phyloP scores from a whole-genome alignment of 1,140 invertebrate genomes.

The Dreissena rostriformis region DNA sequence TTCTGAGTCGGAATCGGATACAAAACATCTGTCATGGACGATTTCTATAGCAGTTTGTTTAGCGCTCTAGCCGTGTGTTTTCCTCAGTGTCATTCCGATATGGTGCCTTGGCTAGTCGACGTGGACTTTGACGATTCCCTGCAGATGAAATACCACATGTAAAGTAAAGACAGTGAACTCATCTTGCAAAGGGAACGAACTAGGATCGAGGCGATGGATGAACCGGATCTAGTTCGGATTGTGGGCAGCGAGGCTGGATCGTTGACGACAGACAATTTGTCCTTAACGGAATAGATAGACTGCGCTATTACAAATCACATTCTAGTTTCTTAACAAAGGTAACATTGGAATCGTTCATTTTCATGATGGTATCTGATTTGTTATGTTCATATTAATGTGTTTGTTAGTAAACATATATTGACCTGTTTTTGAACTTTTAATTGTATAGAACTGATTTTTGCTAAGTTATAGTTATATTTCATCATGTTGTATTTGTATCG shows the following conservation, averaged over 20 bases:
- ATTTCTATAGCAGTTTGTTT: conserved; percentile 27
- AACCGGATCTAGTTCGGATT: conserved; percentile 27
- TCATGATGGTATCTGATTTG: no score
- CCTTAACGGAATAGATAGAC: no score
- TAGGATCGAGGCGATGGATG: conserved; percentile 10
- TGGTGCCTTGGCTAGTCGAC: conserved; percentile 35
- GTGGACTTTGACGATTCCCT: conserved; percentile 42
- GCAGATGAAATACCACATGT: conserved; percentile 28
- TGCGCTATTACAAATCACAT: no score
- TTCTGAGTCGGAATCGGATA: conserved; percentile 44
- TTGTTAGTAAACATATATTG: no score
- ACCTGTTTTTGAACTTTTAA: no score
- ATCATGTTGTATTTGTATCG: no score
- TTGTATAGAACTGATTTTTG: no score
- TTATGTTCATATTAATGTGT: no score
- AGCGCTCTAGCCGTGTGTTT: conserved; percentile 25
- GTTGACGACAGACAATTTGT: neutral
- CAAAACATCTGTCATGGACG: neutral
- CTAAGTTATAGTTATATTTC: no score
- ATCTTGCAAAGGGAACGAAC: conserved; percentile 14
- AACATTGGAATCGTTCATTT: no score
- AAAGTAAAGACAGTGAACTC: neutral
- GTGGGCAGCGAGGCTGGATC: neutral
- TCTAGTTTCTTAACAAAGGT: no score
- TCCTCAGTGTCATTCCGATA: conserved; percentile 31